A percentile compares a stretch with the other conserved stretches of the same genome.
Conservation (phyloP, 53 echinoderm and acorn worm genomes). For the Holothuria scabra region DNA sequence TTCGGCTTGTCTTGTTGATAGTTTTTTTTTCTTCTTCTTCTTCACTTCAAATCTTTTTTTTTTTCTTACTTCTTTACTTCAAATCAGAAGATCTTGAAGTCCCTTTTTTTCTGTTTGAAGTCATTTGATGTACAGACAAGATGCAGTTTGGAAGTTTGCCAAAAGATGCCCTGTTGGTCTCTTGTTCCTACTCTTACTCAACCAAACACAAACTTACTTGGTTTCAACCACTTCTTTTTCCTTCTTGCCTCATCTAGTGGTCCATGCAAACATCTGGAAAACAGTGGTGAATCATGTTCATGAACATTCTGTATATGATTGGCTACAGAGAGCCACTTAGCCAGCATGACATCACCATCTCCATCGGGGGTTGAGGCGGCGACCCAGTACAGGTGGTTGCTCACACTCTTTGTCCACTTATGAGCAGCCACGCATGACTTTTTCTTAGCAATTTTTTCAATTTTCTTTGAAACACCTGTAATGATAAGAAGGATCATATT, state of each 20-base stretch:
- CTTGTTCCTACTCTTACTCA: too few species aligned
- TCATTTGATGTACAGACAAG: too few species aligned
- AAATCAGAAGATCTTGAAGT: too few species aligned
- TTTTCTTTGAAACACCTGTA: not conserved
- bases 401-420: conserved; percentile 45
- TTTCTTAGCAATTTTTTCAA: conserved; percentile 1
- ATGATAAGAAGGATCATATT: too few species aligned
- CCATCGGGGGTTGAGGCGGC: conserved; percentile 68
- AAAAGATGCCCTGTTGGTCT: too few species aligned
- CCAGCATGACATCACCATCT: conserved; percentile 53
- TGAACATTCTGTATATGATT: conserved; percentile 54
- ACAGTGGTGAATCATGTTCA: conserved; percentile 28
- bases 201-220: not conserved
- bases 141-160: too few species aligned
- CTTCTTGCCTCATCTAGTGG: not conserved
- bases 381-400: conserved; percentile 68
- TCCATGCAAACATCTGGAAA: conserved; percentile 29
- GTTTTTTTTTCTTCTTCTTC: too few species aligned
- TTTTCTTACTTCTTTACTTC: too few species aligned
- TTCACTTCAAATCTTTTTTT: too few species aligned
- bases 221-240: conserved; percentile 30
- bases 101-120: too few species aligned
- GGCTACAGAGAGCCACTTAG: conserved; percentile 52
- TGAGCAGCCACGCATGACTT: not conserved
- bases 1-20: too few species aligned